A percentile compares a stretch with the other conserved stretches of the same genome.
Conservation (phyloP, 2,888 invertebrate genomes). For the Aspidiotus rigidus region DNA sequence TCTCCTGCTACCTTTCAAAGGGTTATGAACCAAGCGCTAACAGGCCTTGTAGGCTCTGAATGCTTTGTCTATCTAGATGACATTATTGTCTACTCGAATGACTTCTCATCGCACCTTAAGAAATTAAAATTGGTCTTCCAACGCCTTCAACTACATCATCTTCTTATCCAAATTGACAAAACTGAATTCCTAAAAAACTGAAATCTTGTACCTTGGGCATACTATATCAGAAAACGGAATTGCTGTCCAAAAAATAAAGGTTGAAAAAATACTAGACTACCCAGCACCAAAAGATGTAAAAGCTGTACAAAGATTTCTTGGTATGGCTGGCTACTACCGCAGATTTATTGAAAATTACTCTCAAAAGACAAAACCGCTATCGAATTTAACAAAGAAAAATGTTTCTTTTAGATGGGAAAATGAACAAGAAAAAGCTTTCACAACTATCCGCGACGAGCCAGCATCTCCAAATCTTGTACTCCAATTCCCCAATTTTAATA, state of each 20-base stretch:
- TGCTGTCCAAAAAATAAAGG: constrained; percentile 32
- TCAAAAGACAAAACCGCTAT: background rate
- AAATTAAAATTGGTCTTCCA: constrained; percentile 26
- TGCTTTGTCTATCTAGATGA: constrained; percentile 37
- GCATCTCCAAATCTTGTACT: background rate
- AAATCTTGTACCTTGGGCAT: constrained; percentile 35
- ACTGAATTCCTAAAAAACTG: constrained; percentile 19
- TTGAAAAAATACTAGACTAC: constrained; percentile 22
- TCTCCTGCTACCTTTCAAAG: constrained; percentile 41
- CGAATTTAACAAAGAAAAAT: background rate
- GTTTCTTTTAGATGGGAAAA: background rate
- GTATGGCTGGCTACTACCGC: constrained; percentile 42
- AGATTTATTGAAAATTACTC: constrained; percentile 40
- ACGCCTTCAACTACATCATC: constrained; percentile 14
- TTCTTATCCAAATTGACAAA: constrained; percentile 24
- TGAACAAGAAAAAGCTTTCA: background rate
- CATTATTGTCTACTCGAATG: constrained; percentile 35
- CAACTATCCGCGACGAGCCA: background rate
- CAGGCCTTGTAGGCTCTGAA: constrained; percentile 36
- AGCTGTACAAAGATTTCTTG: constrained; percentile 40
- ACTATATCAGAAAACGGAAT: constrained; percentile 34
- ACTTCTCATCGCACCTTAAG: constrained; percentile 23
- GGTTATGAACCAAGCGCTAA: constrained; percentile 40
- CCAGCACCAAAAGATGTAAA: constrained; percentile 33
- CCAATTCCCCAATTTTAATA: background rate